A percentile compares a stretch with the other conserved stretches of the same genome.
These are phyloP conservation scores for Melipona bicolor DNA, from an alignment of 2,888 invertebrate species.

Conservation along the genomic window DNA sequence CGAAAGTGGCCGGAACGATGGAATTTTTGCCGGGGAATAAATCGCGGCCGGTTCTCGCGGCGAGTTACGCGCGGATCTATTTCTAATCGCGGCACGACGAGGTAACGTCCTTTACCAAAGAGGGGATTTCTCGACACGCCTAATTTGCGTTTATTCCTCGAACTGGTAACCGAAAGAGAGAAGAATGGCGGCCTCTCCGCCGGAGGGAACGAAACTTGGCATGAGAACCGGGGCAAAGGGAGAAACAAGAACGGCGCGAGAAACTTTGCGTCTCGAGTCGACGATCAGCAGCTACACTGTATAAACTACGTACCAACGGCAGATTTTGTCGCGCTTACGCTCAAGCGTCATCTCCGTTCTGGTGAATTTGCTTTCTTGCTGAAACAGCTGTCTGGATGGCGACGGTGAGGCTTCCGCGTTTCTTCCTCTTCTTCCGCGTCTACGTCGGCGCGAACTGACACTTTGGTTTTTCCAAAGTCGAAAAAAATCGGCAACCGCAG, in stretches of 20 bases:
- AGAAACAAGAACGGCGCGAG: constrained; percentile 48
- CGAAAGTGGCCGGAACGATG: not conserved
- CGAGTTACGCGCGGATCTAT: constrained; percentile 47
- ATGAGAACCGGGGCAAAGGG: constrained; percentile 38
- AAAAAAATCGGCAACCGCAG: not conserved
- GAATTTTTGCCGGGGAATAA: constrained; percentile 38
- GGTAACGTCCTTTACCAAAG: constrained; percentile 43
- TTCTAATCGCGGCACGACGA: constrained; percentile 48
- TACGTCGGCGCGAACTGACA: fast-evolving
- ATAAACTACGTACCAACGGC: constrained; percentile 28
- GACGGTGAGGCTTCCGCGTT: not conserved
- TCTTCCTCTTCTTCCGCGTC: not conserved
- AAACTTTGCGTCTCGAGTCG: constrained; percentile 22
- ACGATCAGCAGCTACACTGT: constrained; percentile 26
- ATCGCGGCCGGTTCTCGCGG: not conserved
- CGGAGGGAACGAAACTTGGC: constrained; percentile 53
- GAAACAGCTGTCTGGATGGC: not conserved
- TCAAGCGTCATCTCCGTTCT: not conserved
- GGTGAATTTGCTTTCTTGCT: not conserved
- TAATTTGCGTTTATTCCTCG: constrained; percentile 67
- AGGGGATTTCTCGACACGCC: constrained; percentile 57
- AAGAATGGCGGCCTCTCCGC: constrained; percentile 49
- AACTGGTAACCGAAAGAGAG: constrained; percentile 29
- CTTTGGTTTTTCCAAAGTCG: too few species aligned
- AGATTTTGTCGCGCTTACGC: constrained; percentile 10